A percentile compares a stretch with the other conserved stretches of the same genome.
phyloP scores from a whole-genome alignment of 2,888 invertebrate species.

The Lysandra bellargus region DNA sequence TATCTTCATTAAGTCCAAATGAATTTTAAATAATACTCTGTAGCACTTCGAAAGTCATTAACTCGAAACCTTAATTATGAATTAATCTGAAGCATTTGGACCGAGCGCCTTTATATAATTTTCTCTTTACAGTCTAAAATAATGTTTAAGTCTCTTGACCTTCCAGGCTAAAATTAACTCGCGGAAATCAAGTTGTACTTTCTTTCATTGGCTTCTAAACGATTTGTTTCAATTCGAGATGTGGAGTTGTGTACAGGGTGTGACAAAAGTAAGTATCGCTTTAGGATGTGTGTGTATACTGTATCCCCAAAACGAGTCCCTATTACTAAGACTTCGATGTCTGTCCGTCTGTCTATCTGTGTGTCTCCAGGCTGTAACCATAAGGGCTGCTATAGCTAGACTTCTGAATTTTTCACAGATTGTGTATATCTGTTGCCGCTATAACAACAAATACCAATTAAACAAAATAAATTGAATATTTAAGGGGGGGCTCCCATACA shows the following conservation, averaged over 20 bases:
- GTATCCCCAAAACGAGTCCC: too few species aligned
- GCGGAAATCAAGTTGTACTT: not conserved
- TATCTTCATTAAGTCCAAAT: not conserved
- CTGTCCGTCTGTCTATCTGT: too few species aligned
- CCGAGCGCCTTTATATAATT: not conserved
- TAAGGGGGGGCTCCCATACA: too few species aligned
- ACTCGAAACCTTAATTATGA: not conserved
- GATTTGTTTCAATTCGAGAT: not conserved
- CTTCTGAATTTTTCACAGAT: too few species aligned
- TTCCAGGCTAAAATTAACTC: not conserved
- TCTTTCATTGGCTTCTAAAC: not conserved
- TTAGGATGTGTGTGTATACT: too few species aligned
- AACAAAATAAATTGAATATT: too few species aligned
- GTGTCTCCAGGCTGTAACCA: too few species aligned
- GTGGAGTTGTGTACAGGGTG: not conserved
- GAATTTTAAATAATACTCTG: not conserved
- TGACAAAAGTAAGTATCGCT: too few species aligned
- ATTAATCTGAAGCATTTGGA: not conserved
- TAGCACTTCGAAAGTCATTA: not conserved
- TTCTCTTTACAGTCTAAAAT: not conserved
- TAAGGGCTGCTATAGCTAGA: too few species aligned
- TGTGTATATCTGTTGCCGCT: too few species aligned
- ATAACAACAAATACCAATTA: too few species aligned
- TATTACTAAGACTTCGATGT: too few species aligned
- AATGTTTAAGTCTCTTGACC: not conserved